phyloP scores from a whole-genome alignment of 2,113 vertebrate species.

The Ramphastos sulfuratus region DNA sequence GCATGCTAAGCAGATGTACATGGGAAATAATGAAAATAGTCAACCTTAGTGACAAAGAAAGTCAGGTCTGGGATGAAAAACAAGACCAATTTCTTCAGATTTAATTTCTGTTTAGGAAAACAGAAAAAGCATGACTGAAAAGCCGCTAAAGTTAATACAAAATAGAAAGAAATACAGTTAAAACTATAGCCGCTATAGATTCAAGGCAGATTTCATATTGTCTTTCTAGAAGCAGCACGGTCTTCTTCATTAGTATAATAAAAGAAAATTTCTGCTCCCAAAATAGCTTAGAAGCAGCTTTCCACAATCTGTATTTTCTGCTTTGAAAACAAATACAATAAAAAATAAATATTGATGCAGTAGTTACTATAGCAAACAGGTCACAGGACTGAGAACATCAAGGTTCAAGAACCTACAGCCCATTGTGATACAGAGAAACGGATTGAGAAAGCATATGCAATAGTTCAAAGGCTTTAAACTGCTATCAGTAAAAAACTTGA shows the following conservation, averaged over 20 bases:
- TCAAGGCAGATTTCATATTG: neutral
- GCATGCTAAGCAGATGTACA: neutral
- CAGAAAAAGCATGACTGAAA: neutral
- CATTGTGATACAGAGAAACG: neutral
- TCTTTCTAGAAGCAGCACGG: neutral
- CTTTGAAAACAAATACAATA: neutral
- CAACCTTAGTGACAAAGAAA: neutral
- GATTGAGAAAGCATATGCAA: neutral
- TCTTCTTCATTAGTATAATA: neutral
- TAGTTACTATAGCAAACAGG: neutral
- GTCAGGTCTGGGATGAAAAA: neutral
- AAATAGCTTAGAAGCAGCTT: neutral
- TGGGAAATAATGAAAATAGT: neutral
- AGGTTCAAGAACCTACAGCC: slow-evolving; percentile 37
- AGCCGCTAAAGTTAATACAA: neutral
- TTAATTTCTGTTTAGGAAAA: neutral
- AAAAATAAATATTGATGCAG: neutral
- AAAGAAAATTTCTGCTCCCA: neutral
- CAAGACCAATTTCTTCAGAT: neutral
- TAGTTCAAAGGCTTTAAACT: slow-evolving; percentile 46
- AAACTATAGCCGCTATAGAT: neutral
- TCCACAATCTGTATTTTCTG: neutral
- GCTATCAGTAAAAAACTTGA: neutral
- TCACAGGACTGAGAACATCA: neutral
- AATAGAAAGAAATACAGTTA: neutral